Conservation (phyloP, 2,113 vertebrate species). For the Bujurquina vittata region DNA sequence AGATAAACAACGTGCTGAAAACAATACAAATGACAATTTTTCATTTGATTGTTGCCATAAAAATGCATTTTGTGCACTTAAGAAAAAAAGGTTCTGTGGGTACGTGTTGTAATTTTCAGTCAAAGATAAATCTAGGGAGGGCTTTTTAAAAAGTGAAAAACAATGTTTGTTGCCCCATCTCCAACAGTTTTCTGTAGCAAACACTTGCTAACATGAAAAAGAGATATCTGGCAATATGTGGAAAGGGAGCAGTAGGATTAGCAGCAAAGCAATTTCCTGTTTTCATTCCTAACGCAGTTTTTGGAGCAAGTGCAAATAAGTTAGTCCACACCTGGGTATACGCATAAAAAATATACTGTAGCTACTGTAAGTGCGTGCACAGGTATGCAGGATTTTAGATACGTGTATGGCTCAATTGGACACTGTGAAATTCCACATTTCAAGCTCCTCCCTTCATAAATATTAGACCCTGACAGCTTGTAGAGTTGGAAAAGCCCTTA, state of each 20-base stretch:
- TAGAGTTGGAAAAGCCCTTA: conserved; percentile 31
- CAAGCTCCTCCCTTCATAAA: conserved; percentile 48
- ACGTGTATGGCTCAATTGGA: conserved; percentile 25
- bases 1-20: neutral
- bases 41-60: neutral
- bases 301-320: conserved; percentile 26
- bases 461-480: conserved; percentile 8
- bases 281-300: neutral
- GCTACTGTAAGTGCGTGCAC: conserved; percentile 31
- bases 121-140: too few relatives aligned
- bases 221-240: conserved; percentile 1
- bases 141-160: too few relatives aligned
- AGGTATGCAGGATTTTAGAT: conserved; percentile 33
- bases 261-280: conserved; percentile 1
- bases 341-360: conserved; percentile 52
- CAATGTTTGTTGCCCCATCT: too few relatives aligned
- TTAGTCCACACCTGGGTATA: conserved; percentile 53
- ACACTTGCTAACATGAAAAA: neutral
- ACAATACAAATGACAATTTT: neutral
- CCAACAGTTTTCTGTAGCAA: neutral
- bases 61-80: neutral
- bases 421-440: conserved; percentile 67
- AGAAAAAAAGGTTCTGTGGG: too few relatives aligned
- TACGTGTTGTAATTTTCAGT: too few relatives aligned
- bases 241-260: conserved; percentile 18